Percentiles rank a stretch among this genome's conserved stretches.
Conservation (phyloP, 2,113 vertebrate species). For the Podarcis muralis region DNA sequence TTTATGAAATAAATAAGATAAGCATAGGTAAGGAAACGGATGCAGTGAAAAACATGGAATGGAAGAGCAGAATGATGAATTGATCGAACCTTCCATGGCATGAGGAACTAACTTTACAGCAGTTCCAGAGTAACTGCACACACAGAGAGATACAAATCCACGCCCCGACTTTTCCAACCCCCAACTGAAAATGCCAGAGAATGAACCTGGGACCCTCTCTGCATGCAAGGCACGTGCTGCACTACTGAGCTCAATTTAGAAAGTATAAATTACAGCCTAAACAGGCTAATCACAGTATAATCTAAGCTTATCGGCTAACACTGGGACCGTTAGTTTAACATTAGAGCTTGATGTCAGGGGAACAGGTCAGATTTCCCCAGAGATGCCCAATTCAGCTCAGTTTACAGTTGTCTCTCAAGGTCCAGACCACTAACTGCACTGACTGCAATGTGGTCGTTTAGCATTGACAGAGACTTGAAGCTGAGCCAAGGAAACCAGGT, state of each 20-base stretch:
- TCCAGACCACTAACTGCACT: neutral
- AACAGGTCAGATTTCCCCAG: conserved; percentile 6
- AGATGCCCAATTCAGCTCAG: neutral
- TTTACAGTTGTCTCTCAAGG: conserved; percentile 8
- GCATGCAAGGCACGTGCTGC: neutral
- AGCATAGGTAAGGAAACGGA: neutral
- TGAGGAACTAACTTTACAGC: no score
- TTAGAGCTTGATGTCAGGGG: neutral
- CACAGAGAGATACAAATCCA: no score
- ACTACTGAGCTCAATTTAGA: neutral
- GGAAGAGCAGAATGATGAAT: neutral
- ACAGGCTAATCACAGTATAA: neutral
- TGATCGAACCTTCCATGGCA: neutral
- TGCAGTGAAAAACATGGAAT: neutral
- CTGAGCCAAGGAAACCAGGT: conserved; percentile 12
- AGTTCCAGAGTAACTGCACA: no score
- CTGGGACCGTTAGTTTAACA: neutral
- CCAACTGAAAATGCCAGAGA: neutral
- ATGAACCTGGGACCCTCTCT: neutral
- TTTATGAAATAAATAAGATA: no score
- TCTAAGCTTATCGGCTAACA: conserved; percentile 9
- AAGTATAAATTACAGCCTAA: conserved; percentile 21
- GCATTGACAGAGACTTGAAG: neutral
- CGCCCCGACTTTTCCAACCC: neutral
- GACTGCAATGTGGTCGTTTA: conserved; percentile 1